These are phyloP conservation scores for Cavia porcellus DNA, from an alignment of 2,113 vertebrate species.

Conservation along the genomic window DNA sequence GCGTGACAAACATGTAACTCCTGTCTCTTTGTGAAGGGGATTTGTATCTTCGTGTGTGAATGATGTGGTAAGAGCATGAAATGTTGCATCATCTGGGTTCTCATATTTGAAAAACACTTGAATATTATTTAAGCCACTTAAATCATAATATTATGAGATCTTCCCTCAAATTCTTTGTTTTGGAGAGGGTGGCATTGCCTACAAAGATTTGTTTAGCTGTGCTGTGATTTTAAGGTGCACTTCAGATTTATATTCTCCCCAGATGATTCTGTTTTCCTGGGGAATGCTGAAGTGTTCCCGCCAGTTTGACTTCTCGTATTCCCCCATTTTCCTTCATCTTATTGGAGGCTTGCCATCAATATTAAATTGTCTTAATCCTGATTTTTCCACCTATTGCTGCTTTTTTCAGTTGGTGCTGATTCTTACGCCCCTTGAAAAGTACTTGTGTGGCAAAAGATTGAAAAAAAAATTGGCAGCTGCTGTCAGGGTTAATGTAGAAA, in stretches of 20 bases:
- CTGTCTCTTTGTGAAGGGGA: conserved; percentile 66
- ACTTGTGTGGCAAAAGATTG: conserved; percentile 86
- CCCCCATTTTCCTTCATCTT: conserved; percentile 69
- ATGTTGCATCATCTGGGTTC: not conserved
- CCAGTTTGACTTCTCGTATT: conserved; percentile 74
- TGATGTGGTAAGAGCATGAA: not conserved
- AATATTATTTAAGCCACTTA: conserved; percentile 45
- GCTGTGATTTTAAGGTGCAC: conserved; percentile 53
- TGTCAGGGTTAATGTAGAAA: conserved; percentile 88
- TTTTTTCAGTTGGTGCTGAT: conserved; percentile 85
- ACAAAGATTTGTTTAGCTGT: not conserved
- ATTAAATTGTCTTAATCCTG: conserved; percentile 83
- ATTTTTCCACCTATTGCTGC: conserved; percentile 82
- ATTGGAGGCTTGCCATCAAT: conserved; percentile 72
- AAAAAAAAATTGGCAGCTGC: conserved; percentile 85
- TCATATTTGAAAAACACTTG: not conserved
- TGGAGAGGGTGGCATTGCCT: not conserved
- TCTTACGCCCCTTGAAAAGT: conserved; percentile 83
- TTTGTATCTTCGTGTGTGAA: conserved; percentile 53
- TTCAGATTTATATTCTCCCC: conserved; percentile 62
- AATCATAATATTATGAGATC: not conserved
- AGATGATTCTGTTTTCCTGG: conserved; percentile 68
- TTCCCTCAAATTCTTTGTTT: conserved; percentile 36
- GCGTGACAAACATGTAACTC: conserved; percentile 44
- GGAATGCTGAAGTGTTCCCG: conserved; percentile 66